Evolutionary conservation across 1,140 invertebrate genomes (phyloP).

Genomic region (Tyrophagus putrescentiae): DNA sequence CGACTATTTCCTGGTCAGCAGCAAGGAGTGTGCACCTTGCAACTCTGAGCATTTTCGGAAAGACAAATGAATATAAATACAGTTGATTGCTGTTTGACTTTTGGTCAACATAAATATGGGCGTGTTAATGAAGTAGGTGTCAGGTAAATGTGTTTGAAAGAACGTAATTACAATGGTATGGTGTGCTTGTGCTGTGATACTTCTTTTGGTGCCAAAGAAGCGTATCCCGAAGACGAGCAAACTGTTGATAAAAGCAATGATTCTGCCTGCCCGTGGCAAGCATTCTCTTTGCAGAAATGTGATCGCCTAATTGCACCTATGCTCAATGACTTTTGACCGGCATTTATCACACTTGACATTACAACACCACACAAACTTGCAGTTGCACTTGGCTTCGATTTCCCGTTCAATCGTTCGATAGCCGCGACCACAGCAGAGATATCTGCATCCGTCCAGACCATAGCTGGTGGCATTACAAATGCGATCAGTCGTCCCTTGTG

Average conservation of each 20-base stretch:
- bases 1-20: no score
- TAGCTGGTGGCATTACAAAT: conserved; percentile 59
- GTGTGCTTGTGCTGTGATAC: not conserved
- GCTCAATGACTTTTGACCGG: conserved; percentile 21
- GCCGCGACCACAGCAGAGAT: conserved; percentile 68
- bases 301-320: conserved; percentile 20
- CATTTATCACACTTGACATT: conserved; percentile 80
- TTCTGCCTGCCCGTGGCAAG: not conserved
- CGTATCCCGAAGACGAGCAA: not conserved
- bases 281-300: not conserved
- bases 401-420: conserved; percentile 50
- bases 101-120: no score
- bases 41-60: no score
- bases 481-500: conserved; percentile 60
- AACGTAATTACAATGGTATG: not conserved
- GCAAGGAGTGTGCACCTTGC: no score
- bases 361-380: conserved; percentile 89
- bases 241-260: not conserved
- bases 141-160: no score
- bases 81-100: no score
- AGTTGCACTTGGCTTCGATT: conserved; percentile 68
- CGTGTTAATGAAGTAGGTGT: no score
- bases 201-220: not conserved
- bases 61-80: no score
- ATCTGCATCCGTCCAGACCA: conserved; percentile 63